Evolutionary conservation across 2,113 vertebrate genomes (phyloP).

Genomic region (Neoarius graeffei): DNA sequence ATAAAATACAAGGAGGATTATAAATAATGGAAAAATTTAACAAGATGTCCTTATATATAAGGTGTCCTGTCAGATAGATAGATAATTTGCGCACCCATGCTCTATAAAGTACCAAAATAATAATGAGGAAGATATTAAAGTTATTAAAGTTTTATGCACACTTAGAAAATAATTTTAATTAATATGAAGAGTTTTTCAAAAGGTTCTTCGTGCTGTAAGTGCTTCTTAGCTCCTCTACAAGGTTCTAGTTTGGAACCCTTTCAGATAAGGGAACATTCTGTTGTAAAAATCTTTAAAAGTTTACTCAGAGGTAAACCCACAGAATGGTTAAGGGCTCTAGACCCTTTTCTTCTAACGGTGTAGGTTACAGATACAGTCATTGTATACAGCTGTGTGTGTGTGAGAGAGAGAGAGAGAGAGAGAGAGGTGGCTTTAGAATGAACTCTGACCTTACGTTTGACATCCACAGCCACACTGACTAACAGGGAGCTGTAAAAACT

Average conservation of each 20-base stretch:
- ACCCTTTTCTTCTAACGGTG: no score
- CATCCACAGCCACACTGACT: slow-evolving; percentile 83
- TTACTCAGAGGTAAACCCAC: not conserved
- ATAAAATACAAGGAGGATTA: no score
- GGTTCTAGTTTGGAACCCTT: not conserved
- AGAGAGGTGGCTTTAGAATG: not conserved
- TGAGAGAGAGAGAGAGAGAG: not conserved
- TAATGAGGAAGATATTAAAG: not conserved
- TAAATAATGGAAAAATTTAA: no score
- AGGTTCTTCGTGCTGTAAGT: not conserved
- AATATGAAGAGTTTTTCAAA: not conserved
- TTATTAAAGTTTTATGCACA: not conserved
- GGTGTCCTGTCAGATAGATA: no score
- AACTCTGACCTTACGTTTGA: slow-evolving; percentile 83
- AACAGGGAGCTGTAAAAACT: slow-evolving; percentile 90
- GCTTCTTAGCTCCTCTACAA: not conserved
- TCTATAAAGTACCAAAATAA: not conserved
- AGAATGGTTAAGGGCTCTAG: no score
- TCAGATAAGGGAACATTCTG: not conserved
- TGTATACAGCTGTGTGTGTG: not conserved
- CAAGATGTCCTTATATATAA: not conserved
- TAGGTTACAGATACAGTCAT: not conserved
- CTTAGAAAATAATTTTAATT: not conserved
- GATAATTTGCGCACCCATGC: not conserved
- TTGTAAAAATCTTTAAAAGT: not conserved